Conservation (phyloP, 2,113 vertebrate genomes). For the Coreoperca whiteheadi region DNA sequence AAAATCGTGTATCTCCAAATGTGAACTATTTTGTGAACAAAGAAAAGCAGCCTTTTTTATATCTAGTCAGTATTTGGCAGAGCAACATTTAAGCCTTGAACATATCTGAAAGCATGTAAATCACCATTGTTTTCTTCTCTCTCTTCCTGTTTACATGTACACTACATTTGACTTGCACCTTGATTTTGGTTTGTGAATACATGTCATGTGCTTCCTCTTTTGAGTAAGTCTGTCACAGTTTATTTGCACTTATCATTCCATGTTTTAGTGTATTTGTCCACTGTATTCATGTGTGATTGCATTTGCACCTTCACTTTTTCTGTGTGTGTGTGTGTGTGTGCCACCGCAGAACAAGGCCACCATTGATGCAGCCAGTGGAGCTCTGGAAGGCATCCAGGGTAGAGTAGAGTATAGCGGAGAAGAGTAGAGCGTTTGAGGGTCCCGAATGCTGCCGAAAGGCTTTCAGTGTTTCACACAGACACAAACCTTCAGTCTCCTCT, state of each 20-base stretch:
- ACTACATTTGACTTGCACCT: no score
- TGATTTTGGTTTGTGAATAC: neutral
- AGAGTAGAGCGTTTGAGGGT: slow-evolving; percentile 47
- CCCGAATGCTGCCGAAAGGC: slow-evolving; percentile 15
- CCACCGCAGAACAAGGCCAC: slow-evolving; percentile 64
- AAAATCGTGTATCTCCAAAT: neutral
- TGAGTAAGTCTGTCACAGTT: no score
- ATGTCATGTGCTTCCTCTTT: neutral
- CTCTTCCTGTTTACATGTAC: no score
- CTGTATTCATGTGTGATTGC: neutral
- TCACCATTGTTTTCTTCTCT: no score
- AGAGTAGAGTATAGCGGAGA: slow-evolving; percentile 32
- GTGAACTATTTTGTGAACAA: neutral
- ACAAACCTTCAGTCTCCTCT: slow-evolving; percentile 68
- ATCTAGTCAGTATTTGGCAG: no score
- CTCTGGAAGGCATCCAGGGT: slow-evolving; percentile 63
- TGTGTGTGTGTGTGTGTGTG: slow-evolving; percentile 10
- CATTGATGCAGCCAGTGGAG: slow-evolving; percentile 61
- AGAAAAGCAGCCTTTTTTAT: no score
- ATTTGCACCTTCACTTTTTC: neutral
- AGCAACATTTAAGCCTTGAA: neutral
- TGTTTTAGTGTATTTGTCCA: neutral
- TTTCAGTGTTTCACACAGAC: slow-evolving; percentile 64
- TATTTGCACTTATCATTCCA: neutral
- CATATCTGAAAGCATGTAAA: neutral